These are phyloP conservation scores for Drosophila insularis DNA, from an alignment of 1,140 invertebrate genomes.

Conservation along the genomic window DNA sequence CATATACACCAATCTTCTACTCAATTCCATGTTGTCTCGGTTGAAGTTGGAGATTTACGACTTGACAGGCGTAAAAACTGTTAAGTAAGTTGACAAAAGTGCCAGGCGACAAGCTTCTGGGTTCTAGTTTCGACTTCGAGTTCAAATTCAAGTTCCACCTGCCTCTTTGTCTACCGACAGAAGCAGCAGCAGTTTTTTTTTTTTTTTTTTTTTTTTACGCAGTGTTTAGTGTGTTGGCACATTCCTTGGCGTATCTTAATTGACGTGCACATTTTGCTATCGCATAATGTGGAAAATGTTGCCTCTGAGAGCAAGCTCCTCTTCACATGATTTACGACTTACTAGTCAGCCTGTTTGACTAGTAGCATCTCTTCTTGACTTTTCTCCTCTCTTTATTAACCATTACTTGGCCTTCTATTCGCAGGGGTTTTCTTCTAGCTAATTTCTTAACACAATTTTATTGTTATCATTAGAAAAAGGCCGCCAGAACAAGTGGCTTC, in stretches of 20 bases:
- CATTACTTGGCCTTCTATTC: neutral
- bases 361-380: neutral
- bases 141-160: slow-evolving; percentile 61
- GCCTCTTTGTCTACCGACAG: slow-evolving; percentile 53
- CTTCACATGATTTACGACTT: slow-evolving; percentile 73
- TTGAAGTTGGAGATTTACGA: slow-evolving; percentile 68
- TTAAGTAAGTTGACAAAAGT: slow-evolving; percentile 81
- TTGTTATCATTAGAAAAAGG: slow-evolving; percentile 74
- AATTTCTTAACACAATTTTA: slow-evolving; percentile 81
- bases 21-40: neutral
- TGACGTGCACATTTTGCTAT: slow-evolving; percentile 81
- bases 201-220: neutral
- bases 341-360: slow-evolving; percentile 16
- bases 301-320: slow-evolving; percentile 42
- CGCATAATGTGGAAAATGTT: slow-evolving; percentile 78
- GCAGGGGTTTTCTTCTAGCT: slow-evolving; percentile 39
- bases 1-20: neutral
- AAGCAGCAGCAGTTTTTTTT: neutral
- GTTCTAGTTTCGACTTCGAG: slow-evolving; percentile 24
- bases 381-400: neutral
- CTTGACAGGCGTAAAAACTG: slow-evolving; percentile 81
- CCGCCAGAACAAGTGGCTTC: slow-evolving; percentile 54
- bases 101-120: slow-evolving; percentile 57
- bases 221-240: slow-evolving; percentile 1
- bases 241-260: slow-evolving; percentile 79